phyloP scores from a whole-genome alignment of 2,113 vertebrate species.

The Pygoscelis antarcticus region DNA sequence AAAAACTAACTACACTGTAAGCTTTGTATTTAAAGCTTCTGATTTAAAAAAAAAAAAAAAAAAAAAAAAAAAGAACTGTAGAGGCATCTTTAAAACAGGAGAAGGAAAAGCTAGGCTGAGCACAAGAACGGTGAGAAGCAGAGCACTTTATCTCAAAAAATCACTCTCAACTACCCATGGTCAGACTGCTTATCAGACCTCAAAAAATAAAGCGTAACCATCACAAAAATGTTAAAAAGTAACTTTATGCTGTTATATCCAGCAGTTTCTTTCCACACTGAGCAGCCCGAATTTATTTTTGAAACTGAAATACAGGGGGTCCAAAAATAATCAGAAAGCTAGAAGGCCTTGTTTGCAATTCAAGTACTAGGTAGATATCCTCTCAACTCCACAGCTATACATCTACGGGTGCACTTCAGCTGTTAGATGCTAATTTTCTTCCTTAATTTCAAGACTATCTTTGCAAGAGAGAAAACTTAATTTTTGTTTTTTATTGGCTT shows the following conservation, averaged over 20 bases:
- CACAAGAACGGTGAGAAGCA: background rate
- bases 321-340: background rate
- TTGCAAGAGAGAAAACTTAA: background rate
- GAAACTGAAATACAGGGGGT: background rate
- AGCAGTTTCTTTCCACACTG: background rate
- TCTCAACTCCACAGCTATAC: background rate
- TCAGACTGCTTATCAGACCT: background rate
- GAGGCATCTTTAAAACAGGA: background rate
- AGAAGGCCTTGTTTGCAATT: background rate
- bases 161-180: background rate
- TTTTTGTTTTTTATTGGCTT: too few relatives aligned
- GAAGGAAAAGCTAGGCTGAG: background rate
- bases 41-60: background rate
- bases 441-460: background rate
- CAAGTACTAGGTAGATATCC: background rate
- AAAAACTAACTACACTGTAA: background rate
- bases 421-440: background rate
- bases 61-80: background rate
- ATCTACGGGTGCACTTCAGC: background rate
- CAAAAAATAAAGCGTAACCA: background rate
- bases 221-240: background rate
- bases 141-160: background rate
- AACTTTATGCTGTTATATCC: background rate
- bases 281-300: background rate
- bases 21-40: background rate